Conservation (phyloP, 2,797 vertebrate genomes). For the Tamandua tetradactyla region DNA sequence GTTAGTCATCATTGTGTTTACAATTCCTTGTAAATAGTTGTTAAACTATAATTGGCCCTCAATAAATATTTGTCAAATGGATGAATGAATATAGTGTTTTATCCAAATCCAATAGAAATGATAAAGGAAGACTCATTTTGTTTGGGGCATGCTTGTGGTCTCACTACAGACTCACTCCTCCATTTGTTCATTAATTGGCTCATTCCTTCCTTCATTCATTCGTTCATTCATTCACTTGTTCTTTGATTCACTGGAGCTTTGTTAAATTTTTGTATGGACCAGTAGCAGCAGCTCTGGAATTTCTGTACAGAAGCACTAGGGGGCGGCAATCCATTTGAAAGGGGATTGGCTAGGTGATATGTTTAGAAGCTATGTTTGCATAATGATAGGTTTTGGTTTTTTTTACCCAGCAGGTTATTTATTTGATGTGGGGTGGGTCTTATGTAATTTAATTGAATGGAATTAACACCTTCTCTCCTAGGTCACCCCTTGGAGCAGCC, state of each 20-base stretch:
- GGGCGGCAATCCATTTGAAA: slow-evolving; percentile 17
- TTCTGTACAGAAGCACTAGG: slow-evolving; percentile 57
- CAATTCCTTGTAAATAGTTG: slow-evolving; percentile 51
- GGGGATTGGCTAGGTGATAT: background rate
- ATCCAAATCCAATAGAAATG: slow-evolving; percentile 27
- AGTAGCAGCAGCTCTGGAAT: slow-evolving; percentile 21
- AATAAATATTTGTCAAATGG: slow-evolving; percentile 44
- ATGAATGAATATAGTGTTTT: slow-evolving; percentile 50
- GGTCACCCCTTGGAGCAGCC: background rate
- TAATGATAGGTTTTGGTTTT: background rate
- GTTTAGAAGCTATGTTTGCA: slow-evolving; percentile 42
- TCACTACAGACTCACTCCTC: slow-evolving; percentile 40
- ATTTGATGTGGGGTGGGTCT: background rate
- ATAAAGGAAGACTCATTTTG: slow-evolving; percentile 34
- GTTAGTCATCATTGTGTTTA: slow-evolving; percentile 47
- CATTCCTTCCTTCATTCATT: slow-evolving; percentile 40
- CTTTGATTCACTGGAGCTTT: slow-evolving; percentile 59
- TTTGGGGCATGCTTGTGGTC: slow-evolving; percentile 43
- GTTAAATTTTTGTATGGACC: slow-evolving; percentile 48
- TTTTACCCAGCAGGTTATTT: slow-evolving; percentile 27
- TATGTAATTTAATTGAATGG: background rate
- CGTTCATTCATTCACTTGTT: slow-evolving; percentile 52
- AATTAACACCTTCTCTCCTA: slow-evolving; percentile 1
- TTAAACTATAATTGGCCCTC: slow-evolving; percentile 39
- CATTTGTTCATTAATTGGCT: slow-evolving; percentile 53